phyloP scores from a whole-genome alignment of 2,888 invertebrate species.

The Caenorhabditis sp. region DNA sequence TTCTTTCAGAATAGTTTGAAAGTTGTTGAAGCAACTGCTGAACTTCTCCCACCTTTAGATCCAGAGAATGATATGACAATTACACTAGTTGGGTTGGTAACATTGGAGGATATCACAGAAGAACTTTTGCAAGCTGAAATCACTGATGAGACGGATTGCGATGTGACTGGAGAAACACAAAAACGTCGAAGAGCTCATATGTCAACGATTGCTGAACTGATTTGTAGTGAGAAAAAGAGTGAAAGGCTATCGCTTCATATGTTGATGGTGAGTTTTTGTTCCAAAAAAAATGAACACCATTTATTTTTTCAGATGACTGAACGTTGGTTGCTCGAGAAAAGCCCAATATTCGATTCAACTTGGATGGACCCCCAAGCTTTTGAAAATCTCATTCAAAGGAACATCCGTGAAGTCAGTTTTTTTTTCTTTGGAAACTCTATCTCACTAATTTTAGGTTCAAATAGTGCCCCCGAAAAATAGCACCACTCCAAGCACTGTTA shows the following conservation, averaged over 20 bases:
- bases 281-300: not conserved
- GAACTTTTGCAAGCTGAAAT: slow-evolving; percentile 88
- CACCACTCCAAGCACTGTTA: slow-evolving; percentile 19
- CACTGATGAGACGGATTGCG: slow-evolving; percentile 91
- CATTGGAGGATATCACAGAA: slow-evolving; percentile 75
- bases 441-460: slow-evolving; percentile 24
- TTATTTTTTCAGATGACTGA: slow-evolving; percentile 26
- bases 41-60: slow-evolving; percentile 74
- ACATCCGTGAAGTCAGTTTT: slow-evolving; percentile 35
- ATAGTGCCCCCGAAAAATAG: slow-evolving; percentile 28
- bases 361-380: slow-evolving; percentile 33
- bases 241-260: slow-evolving; percentile 31
- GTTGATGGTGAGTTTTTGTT: slow-evolving; percentile 19
- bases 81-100: slow-evolving; percentile 85
- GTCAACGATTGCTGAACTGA: slow-evolving; percentile 25
- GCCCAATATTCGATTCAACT: slow-evolving; percentile 18
- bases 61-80: slow-evolving; percentile 82
- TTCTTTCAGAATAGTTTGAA: slow-evolving; percentile 28
- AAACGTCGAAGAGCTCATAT: slow-evolving; percentile 39
- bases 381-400: slow-evolving; percentile 42
- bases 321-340: slow-evolving; percentile 31
- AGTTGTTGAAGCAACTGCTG: slow-evolving; percentile 28
- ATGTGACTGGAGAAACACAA: slow-evolving; percentile 73
- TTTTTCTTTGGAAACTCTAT: too few relatives aligned
- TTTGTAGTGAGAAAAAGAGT: slow-evolving; percentile 37